Percentiles rank a stretch among this genome's conserved stretches.
These are phyloP conservation scores for Phrynosoma blainvillii DNA, from an alignment of 2,113 vertebrate genomes.

Conservation along the genomic window DNA sequence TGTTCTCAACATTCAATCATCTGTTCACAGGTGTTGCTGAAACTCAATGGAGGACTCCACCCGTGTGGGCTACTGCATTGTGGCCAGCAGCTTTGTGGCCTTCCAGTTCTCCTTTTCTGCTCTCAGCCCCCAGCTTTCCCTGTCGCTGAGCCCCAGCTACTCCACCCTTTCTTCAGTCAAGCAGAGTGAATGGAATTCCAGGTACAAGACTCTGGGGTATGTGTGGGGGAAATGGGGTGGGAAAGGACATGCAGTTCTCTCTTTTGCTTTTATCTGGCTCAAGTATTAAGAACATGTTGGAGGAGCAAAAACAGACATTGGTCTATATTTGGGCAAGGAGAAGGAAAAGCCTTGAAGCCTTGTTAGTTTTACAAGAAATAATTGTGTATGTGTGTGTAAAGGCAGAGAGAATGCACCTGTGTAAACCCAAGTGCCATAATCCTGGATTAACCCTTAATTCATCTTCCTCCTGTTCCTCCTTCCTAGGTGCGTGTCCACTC, in stretches of 20 bases:
- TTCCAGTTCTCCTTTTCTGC: conserved; percentile 81
- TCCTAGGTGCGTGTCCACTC: conserved; percentile 77
- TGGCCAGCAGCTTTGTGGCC: conserved; percentile 77
- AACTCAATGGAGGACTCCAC: conserved; percentile 36
- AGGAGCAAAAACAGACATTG: neutral
- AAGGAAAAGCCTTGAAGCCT: neutral
- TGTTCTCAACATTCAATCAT: neutral
- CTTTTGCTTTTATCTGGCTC: neutral
- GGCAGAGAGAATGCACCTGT: neutral
- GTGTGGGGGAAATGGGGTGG: neutral
- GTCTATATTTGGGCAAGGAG: neutral
- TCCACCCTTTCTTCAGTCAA: conserved; percentile 68
- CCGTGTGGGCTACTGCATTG: conserved; percentile 56
- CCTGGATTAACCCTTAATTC: neutral
- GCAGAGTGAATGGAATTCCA: conserved; percentile 84
- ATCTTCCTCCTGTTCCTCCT: neutral
- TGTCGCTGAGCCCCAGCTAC: conserved; percentile 67
- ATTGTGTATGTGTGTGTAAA: neutral
- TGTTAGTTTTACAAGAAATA: neutral
- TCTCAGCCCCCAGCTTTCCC: conserved; percentile 74
- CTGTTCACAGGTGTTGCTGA: conserved; percentile 4
- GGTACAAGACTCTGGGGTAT: conserved; percentile 56
- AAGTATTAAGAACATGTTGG: neutral
- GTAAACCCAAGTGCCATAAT: neutral
- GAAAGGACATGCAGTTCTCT: neutral